phyloP scores from a whole-genome alignment of 2,888 invertebrate genomes.

The Sussaba pulchella region DNA sequence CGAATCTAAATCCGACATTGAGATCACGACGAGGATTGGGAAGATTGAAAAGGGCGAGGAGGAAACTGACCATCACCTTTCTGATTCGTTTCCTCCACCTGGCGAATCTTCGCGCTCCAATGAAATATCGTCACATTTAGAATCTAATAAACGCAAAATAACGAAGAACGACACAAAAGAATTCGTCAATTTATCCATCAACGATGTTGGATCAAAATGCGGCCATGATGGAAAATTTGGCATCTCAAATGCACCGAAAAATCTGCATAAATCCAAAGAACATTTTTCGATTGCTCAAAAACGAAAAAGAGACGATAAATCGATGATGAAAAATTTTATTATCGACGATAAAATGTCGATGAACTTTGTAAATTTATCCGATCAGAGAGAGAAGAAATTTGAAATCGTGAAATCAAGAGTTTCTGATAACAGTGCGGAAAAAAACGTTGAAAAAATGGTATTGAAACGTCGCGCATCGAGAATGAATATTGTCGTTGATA shows the following conservation, averaged over 20 bases:
- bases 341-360: conserved; percentile 4
- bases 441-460: conserved; percentile 26
- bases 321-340: not conserved
- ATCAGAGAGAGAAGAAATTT: conserved; percentile 7
- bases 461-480: conserved; percentile 43
- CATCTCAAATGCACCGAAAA: not conserved
- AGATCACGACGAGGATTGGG: conserved; percentile 25
- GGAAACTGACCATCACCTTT: conserved; percentile 7
- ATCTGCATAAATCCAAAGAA: not conserved
- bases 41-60: conserved; percentile 20
- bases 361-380: conserved; percentile 15
- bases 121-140: not conserved
- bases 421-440: conserved; percentile 4
- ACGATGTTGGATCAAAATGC: not conserved
- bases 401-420: not conserved
- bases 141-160: not conserved
- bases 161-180: not conserved
- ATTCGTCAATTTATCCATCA: not conserved
- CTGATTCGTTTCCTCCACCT: not conserved
- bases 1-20: conserved; percentile 20
- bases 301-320: not conserved
- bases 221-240: not conserved
- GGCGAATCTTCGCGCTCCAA: not conserved
- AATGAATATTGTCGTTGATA: conserved; percentile 44
- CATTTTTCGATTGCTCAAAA: not conserved